These are phyloP conservation scores for Chascanopsetta lugubris DNA, from an alignment of 2,113 vertebrate genomes.

Conservation along the genomic window DNA sequence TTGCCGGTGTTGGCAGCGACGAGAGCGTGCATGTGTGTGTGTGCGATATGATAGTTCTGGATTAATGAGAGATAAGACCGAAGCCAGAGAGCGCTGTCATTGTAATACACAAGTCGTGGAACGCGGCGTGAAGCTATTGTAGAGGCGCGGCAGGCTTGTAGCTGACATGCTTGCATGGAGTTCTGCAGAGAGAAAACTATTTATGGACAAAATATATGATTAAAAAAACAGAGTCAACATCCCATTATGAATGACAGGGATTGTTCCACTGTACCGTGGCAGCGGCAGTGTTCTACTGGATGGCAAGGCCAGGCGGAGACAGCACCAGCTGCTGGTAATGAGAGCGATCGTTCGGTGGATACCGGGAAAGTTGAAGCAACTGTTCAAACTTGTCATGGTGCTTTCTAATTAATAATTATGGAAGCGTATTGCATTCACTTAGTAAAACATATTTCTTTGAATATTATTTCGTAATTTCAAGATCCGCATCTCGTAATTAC, in stretches of 20 bases:
- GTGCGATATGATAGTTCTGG: constrained; percentile 56
- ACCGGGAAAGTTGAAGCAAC: constrained; percentile 41
- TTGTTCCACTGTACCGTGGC: neutral
- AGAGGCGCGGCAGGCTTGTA: constrained; percentile 12
- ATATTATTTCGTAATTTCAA: too few species aligned
- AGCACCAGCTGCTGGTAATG: constrained; percentile 62
- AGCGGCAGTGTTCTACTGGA: neutral
- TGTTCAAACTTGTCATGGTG: constrained; percentile 56
- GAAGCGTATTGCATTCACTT: too few species aligned
- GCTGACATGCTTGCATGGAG: constrained; percentile 17
- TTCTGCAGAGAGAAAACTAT: neutral
- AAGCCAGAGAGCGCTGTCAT: constrained; percentile 50
- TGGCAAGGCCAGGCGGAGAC: constrained; percentile 37
- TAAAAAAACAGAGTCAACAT: neutral
- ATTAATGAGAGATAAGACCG: constrained; percentile 71
- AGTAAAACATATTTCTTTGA: too few species aligned
- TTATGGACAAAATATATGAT: neutral
- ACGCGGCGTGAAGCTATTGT: constrained; percentile 19
- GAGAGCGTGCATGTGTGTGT: constrained; percentile 60
- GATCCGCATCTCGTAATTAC: too few species aligned
- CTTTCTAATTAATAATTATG: too few species aligned
- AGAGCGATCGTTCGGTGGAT: constrained; percentile 53
- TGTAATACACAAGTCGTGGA: constrained; percentile 35
- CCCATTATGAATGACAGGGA: neutral
- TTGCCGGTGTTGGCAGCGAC: constrained; percentile 53